Conservation (phyloP, 2,113 vertebrate genomes). For the Datnioides undecimradiatus region DNA sequence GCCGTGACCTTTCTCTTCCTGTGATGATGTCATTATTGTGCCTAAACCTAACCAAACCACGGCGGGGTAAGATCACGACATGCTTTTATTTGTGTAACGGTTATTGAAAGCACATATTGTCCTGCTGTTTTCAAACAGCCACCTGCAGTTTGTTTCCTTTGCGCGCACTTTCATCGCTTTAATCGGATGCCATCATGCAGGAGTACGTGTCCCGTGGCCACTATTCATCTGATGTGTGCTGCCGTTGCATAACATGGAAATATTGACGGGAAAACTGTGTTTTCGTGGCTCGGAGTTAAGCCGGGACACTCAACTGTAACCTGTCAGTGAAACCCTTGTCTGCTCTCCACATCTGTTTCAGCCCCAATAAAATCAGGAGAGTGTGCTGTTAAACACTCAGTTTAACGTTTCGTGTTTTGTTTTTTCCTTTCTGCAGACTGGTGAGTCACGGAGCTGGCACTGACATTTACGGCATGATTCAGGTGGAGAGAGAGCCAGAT, state of each 20-base stretch:
- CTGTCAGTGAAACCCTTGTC: slow-evolving; percentile 7
- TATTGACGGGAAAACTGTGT: background rate
- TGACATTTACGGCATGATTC: slow-evolving; percentile 53
- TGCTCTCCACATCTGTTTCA: slow-evolving; percentile 12
- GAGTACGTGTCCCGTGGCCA: background rate
- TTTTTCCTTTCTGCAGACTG: slow-evolving; percentile 8
- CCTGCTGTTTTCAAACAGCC: background rate
- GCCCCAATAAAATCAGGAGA: slow-evolving; percentile 32
- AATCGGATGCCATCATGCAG: background rate
- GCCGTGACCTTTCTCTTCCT: too few relatives aligned
- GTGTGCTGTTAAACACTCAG: slow-evolving; percentile 16
- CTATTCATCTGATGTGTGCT: background rate
- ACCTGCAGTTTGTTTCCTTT: background rate
- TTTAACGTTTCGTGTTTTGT: too few relatives aligned
- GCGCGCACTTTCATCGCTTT: too few relatives aligned
- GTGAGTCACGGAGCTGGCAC: slow-evolving; percentile 32
- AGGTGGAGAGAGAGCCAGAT: slow-evolving; percentile 17
- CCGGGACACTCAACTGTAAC: background rate
- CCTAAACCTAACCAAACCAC: too few relatives aligned
- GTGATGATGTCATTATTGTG: too few relatives aligned
- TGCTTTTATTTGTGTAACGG: too few relatives aligned
- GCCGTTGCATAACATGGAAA: background rate
- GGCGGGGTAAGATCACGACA: too few relatives aligned
- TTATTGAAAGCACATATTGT: too few relatives aligned
- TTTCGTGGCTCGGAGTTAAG: background rate